Evolutionary conservation across 2,113 vertebrate species (phyloP).

Genomic region (Ondatra zibethicus): DNA sequence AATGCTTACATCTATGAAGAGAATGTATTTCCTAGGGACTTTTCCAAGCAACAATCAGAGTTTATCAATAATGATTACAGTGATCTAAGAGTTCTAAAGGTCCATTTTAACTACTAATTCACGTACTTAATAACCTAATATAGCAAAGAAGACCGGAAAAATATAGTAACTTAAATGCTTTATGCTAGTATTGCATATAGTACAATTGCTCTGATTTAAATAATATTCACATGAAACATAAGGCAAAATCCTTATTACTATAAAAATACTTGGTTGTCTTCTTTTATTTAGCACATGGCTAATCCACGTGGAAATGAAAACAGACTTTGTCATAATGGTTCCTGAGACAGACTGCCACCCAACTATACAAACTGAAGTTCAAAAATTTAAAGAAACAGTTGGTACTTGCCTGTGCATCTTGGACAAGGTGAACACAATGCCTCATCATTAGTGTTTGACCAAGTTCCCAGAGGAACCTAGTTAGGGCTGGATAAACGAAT

Average conservation of each 20-base stretch:
- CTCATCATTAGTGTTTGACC: background rate
- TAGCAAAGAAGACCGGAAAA: slow-evolving; percentile 21
- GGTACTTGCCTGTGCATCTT: background rate
- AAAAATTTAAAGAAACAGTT: slow-evolving; percentile 23
- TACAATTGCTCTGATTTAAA: background rate
- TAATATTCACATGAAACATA: background rate
- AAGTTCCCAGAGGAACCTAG: background rate
- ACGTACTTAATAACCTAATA: background rate
- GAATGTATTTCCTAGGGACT: slow-evolving; percentile 12
- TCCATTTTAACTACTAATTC: background rate
- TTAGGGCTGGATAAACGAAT: background rate
- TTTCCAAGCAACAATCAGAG: slow-evolving; percentile 50
- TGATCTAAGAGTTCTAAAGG: background rate
- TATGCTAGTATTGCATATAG: background rate
- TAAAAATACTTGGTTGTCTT: background rate
- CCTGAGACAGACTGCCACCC: background rate
- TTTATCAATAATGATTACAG: background rate
- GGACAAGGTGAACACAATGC: background rate
- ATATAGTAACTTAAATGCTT: background rate
- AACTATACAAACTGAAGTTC: background rate
- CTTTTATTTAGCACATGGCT: slow-evolving; percentile 19
- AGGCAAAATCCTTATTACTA: background rate
- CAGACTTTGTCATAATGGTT: background rate
- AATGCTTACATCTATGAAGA: background rate
- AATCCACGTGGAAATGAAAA: background rate